Percentiles rank a stretch among this genome's conserved stretches.
These are phyloP conservation scores for Calephelis nemesis DNA, from an alignment of 1,140 invertebrate genomes.

Conservation along the genomic window DNA sequence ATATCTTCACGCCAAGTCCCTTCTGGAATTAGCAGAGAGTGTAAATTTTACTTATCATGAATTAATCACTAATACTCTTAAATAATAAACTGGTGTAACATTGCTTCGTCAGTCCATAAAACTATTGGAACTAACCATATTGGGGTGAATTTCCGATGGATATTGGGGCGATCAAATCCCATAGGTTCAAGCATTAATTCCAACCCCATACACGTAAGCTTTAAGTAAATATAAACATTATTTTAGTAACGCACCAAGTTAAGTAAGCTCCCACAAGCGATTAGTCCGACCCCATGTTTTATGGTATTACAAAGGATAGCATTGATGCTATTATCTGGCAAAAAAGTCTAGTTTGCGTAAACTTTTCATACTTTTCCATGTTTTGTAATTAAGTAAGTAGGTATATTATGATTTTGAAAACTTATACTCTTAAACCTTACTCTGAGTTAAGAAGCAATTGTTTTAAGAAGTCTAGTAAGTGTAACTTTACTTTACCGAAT, in stretches of 20 bases:
- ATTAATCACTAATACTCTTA: no score
- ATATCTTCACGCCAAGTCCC: no score
- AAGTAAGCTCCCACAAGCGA: slow-evolving; percentile 64
- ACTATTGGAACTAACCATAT: slow-evolving; percentile 8
- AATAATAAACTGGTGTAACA: not conserved
- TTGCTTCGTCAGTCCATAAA: not conserved
- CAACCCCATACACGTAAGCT: slow-evolving; percentile 59
- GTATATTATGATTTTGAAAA: no score
- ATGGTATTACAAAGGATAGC: slow-evolving; percentile 12
- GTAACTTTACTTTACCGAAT: no score
- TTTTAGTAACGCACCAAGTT: slow-evolving; percentile 74
- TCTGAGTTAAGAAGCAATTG: no score
- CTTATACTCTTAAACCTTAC: no score
- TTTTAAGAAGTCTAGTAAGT: no score
- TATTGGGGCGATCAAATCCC: slow-evolving; percentile 38
- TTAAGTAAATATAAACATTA: slow-evolving; percentile 72
- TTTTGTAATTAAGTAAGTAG: no score
- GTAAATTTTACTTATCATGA: no score
- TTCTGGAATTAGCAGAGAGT: no score
- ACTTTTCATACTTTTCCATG: no score
- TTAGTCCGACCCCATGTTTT: slow-evolving; percentile 54
- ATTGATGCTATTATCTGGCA: slow-evolving; percentile 4
- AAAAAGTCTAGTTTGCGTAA: not conserved
- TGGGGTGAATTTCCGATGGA: slow-evolving; percentile 24
- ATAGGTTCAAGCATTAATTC: slow-evolving; percentile 57